phyloP scores from a whole-genome alignment of 35 echinoderm and acorn worm species.

The Apostichopus parvimensis region DNA sequence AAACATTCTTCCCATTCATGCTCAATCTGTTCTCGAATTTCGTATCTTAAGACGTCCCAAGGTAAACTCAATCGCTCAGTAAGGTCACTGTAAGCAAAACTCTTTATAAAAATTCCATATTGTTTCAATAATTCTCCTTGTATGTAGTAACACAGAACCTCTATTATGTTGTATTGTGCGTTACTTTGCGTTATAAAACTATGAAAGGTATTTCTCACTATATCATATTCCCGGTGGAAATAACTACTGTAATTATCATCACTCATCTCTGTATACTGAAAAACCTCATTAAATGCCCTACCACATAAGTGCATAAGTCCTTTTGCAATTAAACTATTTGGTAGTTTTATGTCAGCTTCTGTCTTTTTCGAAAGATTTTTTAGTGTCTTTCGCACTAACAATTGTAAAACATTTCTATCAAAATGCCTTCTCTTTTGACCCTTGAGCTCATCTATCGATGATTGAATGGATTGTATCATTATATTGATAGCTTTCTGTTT shows the following conservation, averaged over 20 bases:
- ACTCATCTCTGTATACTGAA: too few relatives aligned
- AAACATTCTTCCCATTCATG: neutral
- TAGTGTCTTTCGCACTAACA: neutral
- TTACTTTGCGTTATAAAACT: neutral
- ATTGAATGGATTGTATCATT: neutral
- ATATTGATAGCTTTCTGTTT: neutral
- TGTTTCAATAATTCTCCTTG: neutral
- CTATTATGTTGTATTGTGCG: neutral
- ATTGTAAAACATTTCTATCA: neutral
- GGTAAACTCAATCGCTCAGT: too few relatives aligned
- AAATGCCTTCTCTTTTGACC: neutral
- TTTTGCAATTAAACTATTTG: too few relatives aligned
- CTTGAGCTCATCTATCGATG: neutral
- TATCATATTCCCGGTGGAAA: neutral
- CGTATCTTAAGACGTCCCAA: too few relatives aligned
- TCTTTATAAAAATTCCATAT: too few relatives aligned
- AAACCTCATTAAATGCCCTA: too few relatives aligned
- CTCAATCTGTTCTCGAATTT: neutral
- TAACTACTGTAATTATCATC: neutral
- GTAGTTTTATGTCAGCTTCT: too few relatives aligned
- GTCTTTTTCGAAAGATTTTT: too few relatives aligned
- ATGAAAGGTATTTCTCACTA: neutral
- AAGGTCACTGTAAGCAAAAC: neutral
- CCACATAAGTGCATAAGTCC: too few relatives aligned
- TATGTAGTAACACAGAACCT: slow-evolving; percentile 4